Conservation (phyloP, 2,113 vertebrate genomes). For the Tupaia tana region DNA sequence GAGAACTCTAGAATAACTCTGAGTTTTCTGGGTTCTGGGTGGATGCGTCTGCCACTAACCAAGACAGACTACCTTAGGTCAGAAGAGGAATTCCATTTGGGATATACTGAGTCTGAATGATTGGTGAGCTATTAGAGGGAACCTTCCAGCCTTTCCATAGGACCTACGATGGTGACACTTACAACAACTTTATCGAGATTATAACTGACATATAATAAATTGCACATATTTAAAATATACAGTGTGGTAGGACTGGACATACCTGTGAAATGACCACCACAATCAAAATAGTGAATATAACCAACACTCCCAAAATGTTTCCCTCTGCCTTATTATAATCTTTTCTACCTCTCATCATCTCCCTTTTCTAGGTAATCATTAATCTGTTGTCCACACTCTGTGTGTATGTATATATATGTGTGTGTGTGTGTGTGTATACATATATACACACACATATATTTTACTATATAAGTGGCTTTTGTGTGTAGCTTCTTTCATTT, state of each 20-base stretch:
- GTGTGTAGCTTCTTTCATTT: background rate
- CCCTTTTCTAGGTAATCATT: background rate
- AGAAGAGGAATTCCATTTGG: background rate
- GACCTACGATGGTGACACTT: background rate
- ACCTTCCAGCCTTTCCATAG: background rate
- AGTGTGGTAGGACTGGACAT: background rate
- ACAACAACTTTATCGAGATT: background rate
- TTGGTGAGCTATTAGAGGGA: background rate
- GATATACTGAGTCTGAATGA: background rate
- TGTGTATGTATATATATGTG: background rate
- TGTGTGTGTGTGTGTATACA: too few relatives aligned
- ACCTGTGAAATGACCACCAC: background rate
- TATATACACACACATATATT: background rate
- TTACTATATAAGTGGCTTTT: background rate
- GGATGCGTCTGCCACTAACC: background rate
- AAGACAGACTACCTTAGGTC: background rate
- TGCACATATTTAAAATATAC: background rate
- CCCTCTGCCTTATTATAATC: background rate
- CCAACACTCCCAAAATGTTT: background rate
- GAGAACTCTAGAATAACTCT: background rate
- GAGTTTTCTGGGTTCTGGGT: background rate
- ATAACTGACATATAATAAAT: background rate
- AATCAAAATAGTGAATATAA: background rate
- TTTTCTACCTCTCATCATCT: background rate
- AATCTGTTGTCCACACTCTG: background rate